Evolutionary conservation across 2,797 vertebrate species (phyloP).

Genomic region (Thunnus albacares): DNA sequence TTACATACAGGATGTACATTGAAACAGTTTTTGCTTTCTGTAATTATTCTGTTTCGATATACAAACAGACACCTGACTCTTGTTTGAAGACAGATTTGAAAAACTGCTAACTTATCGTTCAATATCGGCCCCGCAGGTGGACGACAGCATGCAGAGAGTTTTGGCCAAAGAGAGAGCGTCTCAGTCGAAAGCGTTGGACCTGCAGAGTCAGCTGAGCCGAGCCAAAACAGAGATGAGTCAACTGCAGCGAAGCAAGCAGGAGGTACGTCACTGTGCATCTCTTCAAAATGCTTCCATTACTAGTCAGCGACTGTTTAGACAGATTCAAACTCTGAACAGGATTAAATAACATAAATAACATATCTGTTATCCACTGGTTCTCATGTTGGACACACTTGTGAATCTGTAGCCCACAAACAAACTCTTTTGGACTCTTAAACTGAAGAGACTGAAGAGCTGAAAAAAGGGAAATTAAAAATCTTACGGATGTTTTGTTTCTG

Average conservation of each 20-base stretch:
- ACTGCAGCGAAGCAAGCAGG: slow-evolving; percentile 88
- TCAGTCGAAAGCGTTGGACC: slow-evolving; percentile 91
- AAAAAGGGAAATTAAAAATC: not conserved
- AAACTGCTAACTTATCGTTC: not conserved
- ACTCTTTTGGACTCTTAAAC: too few relatives aligned
- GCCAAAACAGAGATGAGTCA: slow-evolving; percentile 90
- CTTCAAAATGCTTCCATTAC: too few relatives aligned
- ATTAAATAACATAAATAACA: too few relatives aligned
- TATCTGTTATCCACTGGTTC: too few relatives aligned
- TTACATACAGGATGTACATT: too few relatives aligned
- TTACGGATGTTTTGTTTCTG: not conserved
- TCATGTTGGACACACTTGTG: not conserved
- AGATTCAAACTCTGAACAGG: too few relatives aligned
- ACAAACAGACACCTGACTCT: not conserved
- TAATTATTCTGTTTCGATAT: too few relatives aligned
- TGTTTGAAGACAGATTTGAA: not conserved
- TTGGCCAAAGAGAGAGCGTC: slow-evolving; percentile 87
- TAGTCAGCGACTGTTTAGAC: too few relatives aligned
- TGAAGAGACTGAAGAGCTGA: too few relatives aligned
- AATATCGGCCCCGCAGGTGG: slow-evolving; percentile 81
- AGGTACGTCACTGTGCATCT: slow-evolving; percentile 81
- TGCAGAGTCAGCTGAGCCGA: slow-evolving; percentile 92
- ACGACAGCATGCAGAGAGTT: slow-evolving; percentile 88
- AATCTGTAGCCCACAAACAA: too few relatives aligned
- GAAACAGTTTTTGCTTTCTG: too few relatives aligned